Evolutionary conservation across 2,797 vertebrate species (phyloP).

Genomic region (Eulemur coronatus): DNA sequence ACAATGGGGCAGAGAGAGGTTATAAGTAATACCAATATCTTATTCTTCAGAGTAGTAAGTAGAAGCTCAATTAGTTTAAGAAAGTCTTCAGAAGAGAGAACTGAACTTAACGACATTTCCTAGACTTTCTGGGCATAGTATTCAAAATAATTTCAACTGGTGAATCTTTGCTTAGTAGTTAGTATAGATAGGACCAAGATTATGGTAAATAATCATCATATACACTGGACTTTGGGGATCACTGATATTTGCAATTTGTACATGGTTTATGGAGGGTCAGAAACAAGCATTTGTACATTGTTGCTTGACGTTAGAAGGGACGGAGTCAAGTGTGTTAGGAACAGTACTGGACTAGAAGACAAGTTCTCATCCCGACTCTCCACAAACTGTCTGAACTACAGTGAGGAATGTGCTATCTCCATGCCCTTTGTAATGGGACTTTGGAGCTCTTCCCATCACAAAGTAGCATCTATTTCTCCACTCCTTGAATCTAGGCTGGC

Average conservation of each 20-base stretch:
- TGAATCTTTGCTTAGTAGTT: background rate
- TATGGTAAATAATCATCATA: background rate
- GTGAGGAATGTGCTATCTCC: background rate
- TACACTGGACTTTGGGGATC: background rate
- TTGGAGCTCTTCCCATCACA: background rate
- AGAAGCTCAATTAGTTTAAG: constrained; percentile 54
- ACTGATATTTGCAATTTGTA: background rate
- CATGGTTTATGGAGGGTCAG: background rate
- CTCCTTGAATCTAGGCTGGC: background rate
- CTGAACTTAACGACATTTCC: constrained; percentile 8
- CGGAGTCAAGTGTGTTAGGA: background rate
- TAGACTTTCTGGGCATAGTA: background rate
- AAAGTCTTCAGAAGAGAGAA: constrained; percentile 24
- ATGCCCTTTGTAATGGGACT: background rate
- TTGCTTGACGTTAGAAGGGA: background rate
- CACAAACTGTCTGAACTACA: background rate
- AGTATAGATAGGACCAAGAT: background rate
- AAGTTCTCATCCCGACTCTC: background rate
- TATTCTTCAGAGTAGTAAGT: constrained; percentile 47
- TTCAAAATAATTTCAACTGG: constrained; percentile 13
- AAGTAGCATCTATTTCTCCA: background rate
- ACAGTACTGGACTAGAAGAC: background rate
- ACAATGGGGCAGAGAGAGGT: constrained; percentile 14
- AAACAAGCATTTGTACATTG: background rate
- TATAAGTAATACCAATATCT: constrained; percentile 45